A percentile compares a stretch with the other conserved stretches of the same genome.
Conservation (phyloP, 2,113 vertebrate genomes). For the Synodontis membranacea region DNA sequence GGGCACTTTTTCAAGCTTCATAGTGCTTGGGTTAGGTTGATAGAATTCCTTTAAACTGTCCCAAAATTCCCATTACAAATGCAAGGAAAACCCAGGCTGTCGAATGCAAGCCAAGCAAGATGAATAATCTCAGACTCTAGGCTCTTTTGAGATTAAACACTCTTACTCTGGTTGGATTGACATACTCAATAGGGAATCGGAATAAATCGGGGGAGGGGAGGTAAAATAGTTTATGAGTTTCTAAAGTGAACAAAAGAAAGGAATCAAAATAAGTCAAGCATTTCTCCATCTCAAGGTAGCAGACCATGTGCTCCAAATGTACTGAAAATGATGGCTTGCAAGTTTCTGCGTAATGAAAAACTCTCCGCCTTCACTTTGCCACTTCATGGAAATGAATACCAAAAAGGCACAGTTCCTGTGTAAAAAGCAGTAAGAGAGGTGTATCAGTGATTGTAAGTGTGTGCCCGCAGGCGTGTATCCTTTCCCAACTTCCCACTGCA, state of each 20-base stretch:
- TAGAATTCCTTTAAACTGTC: not conserved
- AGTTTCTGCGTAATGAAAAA: constrained; percentile 66
- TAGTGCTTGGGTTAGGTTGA: not conserved
- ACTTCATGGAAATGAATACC: constrained; percentile 69
- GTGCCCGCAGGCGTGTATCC: not conserved
- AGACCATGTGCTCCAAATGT: constrained; percentile 16
- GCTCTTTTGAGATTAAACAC: not conserved
- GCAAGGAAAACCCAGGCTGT: constrained; percentile 14
- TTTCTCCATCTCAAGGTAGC: constrained; percentile 28
- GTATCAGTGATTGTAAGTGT: not conserved
- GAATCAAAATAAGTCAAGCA: constrained; percentile 44
- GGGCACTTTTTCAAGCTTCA: not conserved
- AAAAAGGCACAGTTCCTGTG: constrained; percentile 70
- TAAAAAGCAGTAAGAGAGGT: constrained; percentile 63
- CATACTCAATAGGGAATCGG: constrained; percentile 14
- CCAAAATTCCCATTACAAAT: constrained; percentile 1
- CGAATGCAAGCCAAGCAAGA: constrained; percentile 27
- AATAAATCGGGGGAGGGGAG: not conserved
- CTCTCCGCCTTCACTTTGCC: constrained; percentile 59
- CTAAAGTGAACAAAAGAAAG: constrained; percentile 40
- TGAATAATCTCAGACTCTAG: not conserved
- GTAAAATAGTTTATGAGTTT: constrained; percentile 41
- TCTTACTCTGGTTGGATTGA: not conserved
- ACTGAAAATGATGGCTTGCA: constrained; percentile 41
- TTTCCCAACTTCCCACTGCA: constrained; percentile 31